phyloP scores from a whole-genome alignment of 1,140 invertebrate genomes.

The Cotesia typhae region DNA sequence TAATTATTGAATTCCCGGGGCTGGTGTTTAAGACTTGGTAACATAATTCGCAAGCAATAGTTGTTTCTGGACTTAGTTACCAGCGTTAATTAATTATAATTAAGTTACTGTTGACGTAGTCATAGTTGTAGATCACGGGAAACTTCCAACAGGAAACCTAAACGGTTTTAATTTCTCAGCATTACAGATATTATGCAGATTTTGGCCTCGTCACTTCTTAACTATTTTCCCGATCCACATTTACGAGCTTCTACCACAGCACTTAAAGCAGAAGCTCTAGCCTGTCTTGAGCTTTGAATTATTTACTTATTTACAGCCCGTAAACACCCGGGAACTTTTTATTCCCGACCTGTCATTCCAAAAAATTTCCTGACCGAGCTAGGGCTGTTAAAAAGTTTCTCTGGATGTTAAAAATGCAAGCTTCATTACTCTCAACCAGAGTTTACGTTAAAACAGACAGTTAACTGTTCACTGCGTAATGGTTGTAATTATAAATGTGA shows the following conservation, averaged over 20 bases:
- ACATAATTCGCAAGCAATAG: conserved; percentile 47
- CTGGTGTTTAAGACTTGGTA: background rate
- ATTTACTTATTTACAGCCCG: conserved; percentile 63
- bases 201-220: conserved; percentile 42
- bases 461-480: no score
- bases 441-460: no score
- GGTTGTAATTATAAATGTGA: no score
- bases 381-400: background rate
- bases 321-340: conserved; percentile 47
- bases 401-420: no score
- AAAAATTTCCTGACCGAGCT: no score
- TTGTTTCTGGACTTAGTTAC: conserved; percentile 56
- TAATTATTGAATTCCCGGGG: no score
- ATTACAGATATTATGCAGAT: conserved; percentile 66
- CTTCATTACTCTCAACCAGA: no score
- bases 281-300: conserved; percentile 53
- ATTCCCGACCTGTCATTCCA: no score
- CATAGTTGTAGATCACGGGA: conserved; percentile 49
- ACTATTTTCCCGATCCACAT: conserved; percentile 23
- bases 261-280: conserved; percentile 26
- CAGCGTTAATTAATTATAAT: conserved; percentile 81
- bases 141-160: background rate
- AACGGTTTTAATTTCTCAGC: conserved; percentile 60
- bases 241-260: conserved; percentile 13
- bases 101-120: conserved; percentile 79